Evolutionary conservation across 92 coral and sea anemone genomes (phyloP).

Genomic region (Actinostola sp.): DNA sequence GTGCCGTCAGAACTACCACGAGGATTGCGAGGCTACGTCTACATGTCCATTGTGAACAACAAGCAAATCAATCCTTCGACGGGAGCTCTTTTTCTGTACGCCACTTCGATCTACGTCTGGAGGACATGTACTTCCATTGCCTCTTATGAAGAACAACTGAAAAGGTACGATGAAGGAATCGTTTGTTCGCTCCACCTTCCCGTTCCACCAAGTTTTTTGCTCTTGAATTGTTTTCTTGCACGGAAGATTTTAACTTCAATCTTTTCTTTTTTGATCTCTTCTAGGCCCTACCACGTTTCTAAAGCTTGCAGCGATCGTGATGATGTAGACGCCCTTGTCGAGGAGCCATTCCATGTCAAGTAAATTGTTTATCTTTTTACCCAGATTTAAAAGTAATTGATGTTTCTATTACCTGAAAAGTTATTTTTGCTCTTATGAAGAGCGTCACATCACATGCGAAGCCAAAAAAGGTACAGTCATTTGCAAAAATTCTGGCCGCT

Average conservation of each 20-base stretch:
- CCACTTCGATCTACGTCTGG: slow-evolving; percentile 86
- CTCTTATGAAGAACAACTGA: slow-evolving; percentile 91
- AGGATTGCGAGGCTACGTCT: slow-evolving; percentile 94
- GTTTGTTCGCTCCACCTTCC: background rate
- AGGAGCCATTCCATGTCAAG: too few relatives aligned
- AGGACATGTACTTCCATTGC: slow-evolving; percentile 90
- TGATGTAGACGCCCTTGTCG: too few relatives aligned
- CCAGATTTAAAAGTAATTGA: too few relatives aligned
- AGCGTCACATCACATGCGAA: too few relatives aligned
- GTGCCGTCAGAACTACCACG: slow-evolving; percentile 94
- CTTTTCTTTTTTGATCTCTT: slow-evolving; percentile 55
- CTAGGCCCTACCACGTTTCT: slow-evolving; percentile 90
- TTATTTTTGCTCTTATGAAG: too few relatives aligned
- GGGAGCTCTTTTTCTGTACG: background rate
- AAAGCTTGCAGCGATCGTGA: too few relatives aligned
- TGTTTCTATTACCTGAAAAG: too few relatives aligned
- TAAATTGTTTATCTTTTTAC: too few relatives aligned
- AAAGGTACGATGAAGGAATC: slow-evolving; percentile 48
- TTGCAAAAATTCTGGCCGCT: too few relatives aligned
- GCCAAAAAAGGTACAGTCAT: too few relatives aligned
- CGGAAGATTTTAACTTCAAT: background rate
- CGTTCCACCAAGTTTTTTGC: too few relatives aligned
- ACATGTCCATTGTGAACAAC: slow-evolving; percentile 84
- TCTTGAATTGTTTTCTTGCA: too few relatives aligned
- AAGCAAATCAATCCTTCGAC: background rate